A percentile compares a stretch with the other conserved stretches of the same genome.
Conservation (phyloP, 2,797 vertebrate genomes). For the Cynopterus sphinx region DNA sequence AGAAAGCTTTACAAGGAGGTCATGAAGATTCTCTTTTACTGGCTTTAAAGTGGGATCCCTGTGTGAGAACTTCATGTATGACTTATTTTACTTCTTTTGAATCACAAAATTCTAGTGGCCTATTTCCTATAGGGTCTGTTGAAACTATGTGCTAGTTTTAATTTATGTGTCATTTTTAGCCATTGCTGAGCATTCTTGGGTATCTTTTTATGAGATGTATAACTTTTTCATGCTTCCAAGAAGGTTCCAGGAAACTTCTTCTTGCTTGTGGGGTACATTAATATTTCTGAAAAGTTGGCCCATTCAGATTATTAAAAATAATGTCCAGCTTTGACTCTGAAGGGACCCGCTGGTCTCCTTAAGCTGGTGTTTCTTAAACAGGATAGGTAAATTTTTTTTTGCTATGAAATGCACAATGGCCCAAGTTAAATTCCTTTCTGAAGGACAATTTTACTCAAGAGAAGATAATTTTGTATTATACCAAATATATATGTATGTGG, state of each 20-base stretch:
- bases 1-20: not conserved
- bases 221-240: slow-evolving; percentile 18
- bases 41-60: not conserved
- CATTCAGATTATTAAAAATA: slow-evolving; percentile 38
- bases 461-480: not conserved
- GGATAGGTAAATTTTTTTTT: not conserved
- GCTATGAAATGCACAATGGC: not conserved
- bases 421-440: not conserved
- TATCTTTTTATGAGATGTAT: not conserved
- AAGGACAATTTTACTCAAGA: slow-evolving; percentile 26
- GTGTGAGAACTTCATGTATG: not conserved
- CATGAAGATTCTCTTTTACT: not conserved
- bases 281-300: not conserved
- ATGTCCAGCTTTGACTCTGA: not conserved
- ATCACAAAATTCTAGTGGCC: not conserved
- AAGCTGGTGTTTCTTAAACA: not conserved
- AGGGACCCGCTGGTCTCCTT: not conserved
- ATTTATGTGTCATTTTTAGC: not conserved
- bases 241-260: not conserved
- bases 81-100: not conserved
- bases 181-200: not conserved
- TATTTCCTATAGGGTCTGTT: not conserved
- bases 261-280: slow-evolving; percentile 1
- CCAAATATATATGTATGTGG: not conserved
- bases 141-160: not conserved